phyloP scores from a whole-genome alignment of 2,888 invertebrate species.

The Volucella zonaria region DNA sequence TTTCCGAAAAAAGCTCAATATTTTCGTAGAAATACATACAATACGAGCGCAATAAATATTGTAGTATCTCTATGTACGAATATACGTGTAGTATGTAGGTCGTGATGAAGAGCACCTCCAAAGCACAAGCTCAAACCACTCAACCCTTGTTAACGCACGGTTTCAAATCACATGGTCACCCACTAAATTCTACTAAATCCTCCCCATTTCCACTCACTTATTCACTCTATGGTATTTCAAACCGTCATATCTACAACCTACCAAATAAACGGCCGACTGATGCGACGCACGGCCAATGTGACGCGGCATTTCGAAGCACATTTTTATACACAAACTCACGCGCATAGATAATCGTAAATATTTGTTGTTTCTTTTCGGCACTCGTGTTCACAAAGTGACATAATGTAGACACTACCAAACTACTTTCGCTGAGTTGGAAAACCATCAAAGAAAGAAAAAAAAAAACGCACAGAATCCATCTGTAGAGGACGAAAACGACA shows the following conservation, averaged over 20 bases:
- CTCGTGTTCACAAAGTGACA: constrained; percentile 67
- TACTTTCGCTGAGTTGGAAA: constrained; percentile 15
- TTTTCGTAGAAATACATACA: constrained; percentile 7
- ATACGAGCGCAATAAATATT: not conserved
- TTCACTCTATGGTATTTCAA: not conserved
- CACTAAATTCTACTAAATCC: constrained; percentile 2
- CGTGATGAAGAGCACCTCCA: constrained; percentile 32
- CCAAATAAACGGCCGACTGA: not conserved
- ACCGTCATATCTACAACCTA: not conserved
- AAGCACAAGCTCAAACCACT: constrained; percentile 5
- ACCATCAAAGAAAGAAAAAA: not conserved
- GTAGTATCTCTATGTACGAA: not conserved
- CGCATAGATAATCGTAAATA: constrained; percentile 59
- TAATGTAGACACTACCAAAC: constrained; percentile 45
- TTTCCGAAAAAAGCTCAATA: constrained; percentile 36
- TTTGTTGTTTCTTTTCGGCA: constrained; percentile 65
- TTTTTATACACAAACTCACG: constrained; percentile 18
- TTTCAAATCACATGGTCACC: constrained; percentile 34
- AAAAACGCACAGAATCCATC: not conserved
- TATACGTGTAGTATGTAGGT: constrained; percentile 33
- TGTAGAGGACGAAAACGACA: constrained; percentile 5
- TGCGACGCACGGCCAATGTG: too few species aligned
- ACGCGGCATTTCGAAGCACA: constrained; percentile 22
- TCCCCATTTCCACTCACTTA: constrained; percentile 12
- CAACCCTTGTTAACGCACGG: constrained; percentile 31